Base-by-base conservation (phyloP, 2,113 vertebrate species). In the Prinia subflava region DNA sequence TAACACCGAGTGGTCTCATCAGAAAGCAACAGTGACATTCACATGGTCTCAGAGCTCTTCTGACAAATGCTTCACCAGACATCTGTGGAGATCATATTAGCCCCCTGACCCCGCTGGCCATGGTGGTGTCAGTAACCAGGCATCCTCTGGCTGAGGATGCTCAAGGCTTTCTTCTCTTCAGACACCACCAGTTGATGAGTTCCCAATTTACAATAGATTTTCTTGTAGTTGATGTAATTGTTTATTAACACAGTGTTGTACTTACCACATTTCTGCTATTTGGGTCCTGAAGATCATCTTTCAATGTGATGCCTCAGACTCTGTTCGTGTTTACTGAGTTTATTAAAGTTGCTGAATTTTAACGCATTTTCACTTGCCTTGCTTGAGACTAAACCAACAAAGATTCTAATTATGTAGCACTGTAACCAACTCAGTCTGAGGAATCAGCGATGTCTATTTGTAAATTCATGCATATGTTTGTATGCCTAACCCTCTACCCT, bases 341-440 rank as follows among this genome's bases (percentile, higher is more conserved):
- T 69, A 63, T 90, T 69, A 73, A 90, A 76, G 16, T 30, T 65
- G 22, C 27, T 81, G 60, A 83, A 59, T 92, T 94, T 94, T 56
- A 84, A 59, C 22, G 20, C 3, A 18, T 65, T 67, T 89, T 91
- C 22, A 27, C 84, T 87, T 92, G 30, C 31, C n/a, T 87, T 2
- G 2, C 30, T 86, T 78, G 27, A 64, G 22, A 52, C 35, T 84
- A 75, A 83, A 87, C 77, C 87, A 88, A 86, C 35, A 92, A 30
- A 76, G n/a, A 52, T 94, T 82, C 81, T 69, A 88, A 88, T 86
- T 92, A 91, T 1, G 28, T 74, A 47, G 39, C 47, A 11, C 46
- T 86, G 5, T 44, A 86, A 69, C 55, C 24, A 91, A 9, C 42
- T 59, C 42, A 41, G 46, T 21, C 49, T 83, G 37, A 90, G 60